Evolutionary conservation across 2,113 vertebrate species (phyloP).

Genomic region (Collichthys lucidus): DNA sequence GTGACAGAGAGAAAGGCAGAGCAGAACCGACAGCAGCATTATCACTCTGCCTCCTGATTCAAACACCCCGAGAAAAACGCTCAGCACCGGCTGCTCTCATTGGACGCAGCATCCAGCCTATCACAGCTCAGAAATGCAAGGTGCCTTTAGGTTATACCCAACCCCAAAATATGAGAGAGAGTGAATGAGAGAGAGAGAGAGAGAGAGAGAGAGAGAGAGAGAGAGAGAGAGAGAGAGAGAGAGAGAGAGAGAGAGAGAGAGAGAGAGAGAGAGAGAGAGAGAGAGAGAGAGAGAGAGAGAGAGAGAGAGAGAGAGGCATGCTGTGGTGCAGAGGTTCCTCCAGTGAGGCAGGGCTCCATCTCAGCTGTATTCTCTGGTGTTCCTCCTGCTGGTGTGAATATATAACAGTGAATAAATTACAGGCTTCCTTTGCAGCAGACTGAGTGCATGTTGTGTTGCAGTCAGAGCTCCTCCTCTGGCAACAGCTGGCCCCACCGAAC

Average conservation of each 20-base stretch:
- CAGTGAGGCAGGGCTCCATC: constrained; percentile 67
- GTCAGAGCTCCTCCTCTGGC: constrained; percentile 51
- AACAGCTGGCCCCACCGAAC: constrained; percentile 54
- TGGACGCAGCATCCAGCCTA: constrained; percentile 81
- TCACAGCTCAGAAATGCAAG: constrained; percentile 81
- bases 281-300: background rate
- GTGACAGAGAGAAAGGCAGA: constrained; percentile 51
- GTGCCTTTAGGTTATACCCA: constrained; percentile 90
- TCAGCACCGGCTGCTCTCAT: constrained; percentile 66
- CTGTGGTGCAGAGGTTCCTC: constrained; percentile 78
- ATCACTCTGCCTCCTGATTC: constrained; percentile 74
- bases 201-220: background rate
- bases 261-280: constrained; percentile 34
- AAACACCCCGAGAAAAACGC: constrained; percentile 76
- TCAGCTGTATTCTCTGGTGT: constrained; percentile 60
- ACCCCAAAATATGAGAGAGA: constrained; percentile 81
- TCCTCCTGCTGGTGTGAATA: constrained; percentile 67
- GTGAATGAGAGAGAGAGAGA: constrained; percentile 23
- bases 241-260: background rate
- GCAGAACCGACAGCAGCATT: constrained; percentile 72
- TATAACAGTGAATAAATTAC: constrained; percentile 76
- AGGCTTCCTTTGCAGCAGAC: constrained; percentile 65
- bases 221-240: constrained; percentile 29
- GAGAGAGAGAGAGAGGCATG: constrained; percentile 37
- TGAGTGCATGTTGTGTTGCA: constrained; percentile 60